Percentiles rank a stretch among this genome's conserved stretches.
Evolutionary conservation across 2,113 vertebrate genomes (phyloP).

Genomic region (Myrmecophaga tridactyla): DNA sequence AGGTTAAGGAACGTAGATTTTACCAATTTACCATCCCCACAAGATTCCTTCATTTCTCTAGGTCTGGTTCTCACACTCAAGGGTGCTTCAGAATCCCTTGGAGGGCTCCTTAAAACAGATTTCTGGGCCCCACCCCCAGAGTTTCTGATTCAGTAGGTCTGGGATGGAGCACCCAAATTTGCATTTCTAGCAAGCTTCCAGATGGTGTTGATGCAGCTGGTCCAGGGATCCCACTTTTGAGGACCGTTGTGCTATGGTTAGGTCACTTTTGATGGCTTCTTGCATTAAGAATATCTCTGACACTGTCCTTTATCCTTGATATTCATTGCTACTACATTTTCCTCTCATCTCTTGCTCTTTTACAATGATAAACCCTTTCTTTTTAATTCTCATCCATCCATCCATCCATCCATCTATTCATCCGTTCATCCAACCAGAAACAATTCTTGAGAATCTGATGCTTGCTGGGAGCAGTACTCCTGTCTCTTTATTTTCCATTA

Average conservation of each 20-base stretch:
- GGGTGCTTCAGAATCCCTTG: neutral
- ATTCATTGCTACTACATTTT: neutral
- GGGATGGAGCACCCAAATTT: neutral
- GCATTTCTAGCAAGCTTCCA: neutral
- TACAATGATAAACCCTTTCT: neutral
- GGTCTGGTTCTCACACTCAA: neutral
- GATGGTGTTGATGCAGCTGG: neutral
- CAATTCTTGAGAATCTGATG: neutral
- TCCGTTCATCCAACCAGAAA: neutral
- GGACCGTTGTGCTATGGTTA: neutral
- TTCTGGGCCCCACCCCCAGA: neutral
- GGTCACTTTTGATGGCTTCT: neutral
- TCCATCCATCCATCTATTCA: neutral
- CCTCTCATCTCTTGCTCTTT: neutral
- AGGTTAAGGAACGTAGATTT: neutral
- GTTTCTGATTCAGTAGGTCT: conserved; percentile 5
- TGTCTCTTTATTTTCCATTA: conserved; percentile 30
- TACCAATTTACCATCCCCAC: too few relatives aligned
- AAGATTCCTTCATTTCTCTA: conserved; percentile 16
- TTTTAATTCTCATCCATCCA: conserved; percentile 16
- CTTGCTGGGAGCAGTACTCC: neutral
- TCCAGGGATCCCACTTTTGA: conserved; percentile 26
- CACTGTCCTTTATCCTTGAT: neutral
- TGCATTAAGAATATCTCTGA: conserved; percentile 12
- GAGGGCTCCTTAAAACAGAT: neutral